Conservation (phyloP, 1,140 invertebrate genomes). For the Zaprionus davidi region DNA sequence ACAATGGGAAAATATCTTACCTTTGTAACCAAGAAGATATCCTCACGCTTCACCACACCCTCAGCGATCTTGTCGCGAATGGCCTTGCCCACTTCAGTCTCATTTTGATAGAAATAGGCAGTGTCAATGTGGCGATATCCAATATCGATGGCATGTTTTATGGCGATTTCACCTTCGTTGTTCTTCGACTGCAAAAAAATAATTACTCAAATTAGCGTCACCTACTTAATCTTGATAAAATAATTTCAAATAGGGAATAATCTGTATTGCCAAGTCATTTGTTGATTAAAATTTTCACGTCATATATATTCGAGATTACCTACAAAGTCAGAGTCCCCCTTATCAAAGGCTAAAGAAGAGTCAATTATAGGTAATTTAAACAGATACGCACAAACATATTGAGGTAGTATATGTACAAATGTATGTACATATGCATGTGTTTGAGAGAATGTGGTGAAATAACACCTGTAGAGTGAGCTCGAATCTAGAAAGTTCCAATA, state of each 20-base stretch:
- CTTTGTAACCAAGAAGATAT: constrained; percentile 93
- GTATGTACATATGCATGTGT: background rate
- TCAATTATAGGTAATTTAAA: background rate
- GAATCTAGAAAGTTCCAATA: background rate
- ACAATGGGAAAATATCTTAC: constrained; percentile 77
- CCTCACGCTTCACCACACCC: constrained; percentile 90
- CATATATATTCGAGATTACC: background rate
- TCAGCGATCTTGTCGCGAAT: constrained; percentile 87
- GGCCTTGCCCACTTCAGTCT: constrained; percentile 90
- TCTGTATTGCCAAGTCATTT: background rate
- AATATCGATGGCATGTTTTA: constrained; percentile 88
- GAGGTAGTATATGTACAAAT: no score
- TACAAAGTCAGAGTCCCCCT: background rate
- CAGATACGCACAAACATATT: background rate
- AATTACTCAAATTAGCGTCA: background rate
- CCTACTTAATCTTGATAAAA: background rate
- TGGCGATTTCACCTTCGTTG: constrained; percentile 88
- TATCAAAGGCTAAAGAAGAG: background rate
- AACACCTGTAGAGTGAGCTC: background rate
- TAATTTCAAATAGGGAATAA: background rate
- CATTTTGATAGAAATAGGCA: constrained; percentile 92
- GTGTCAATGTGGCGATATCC: constrained; percentile 95
- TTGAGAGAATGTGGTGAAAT: background rate
- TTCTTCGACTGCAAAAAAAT: constrained; percentile 86
- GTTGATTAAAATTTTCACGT: background rate